phyloP scores from a whole-genome alignment of 2,113 vertebrate genomes.

The Pithys albifrons region DNA sequence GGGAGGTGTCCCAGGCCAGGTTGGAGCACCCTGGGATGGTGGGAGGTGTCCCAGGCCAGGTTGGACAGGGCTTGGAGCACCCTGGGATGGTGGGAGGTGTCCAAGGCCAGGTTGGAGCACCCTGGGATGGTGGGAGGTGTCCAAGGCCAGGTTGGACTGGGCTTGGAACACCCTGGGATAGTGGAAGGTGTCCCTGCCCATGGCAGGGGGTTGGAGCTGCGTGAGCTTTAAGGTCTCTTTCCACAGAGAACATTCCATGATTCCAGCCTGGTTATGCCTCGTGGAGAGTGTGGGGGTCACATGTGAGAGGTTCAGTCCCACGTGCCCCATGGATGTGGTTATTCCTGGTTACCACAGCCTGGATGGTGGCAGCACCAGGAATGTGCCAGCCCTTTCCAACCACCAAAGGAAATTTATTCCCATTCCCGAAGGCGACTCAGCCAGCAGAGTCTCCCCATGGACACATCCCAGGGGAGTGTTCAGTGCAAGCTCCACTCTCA shows the following conservation, averaged over 20 bases:
- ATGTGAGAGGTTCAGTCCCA: fast-evolving
- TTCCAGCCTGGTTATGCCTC: neutral
- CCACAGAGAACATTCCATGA: neutral
- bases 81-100: fast-evolving
- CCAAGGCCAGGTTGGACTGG: no score
- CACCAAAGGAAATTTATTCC: fast-evolving
- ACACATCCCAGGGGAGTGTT: neutral
- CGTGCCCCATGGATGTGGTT: neutral
- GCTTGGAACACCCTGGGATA: no score
- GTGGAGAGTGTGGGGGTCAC: fast-evolving
- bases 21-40: no score
- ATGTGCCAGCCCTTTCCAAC: fast-evolving
- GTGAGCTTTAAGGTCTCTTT: neutral
- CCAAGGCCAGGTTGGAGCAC: no score
- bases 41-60: no score
- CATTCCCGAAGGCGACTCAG: fast-evolving
- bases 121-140: no score
- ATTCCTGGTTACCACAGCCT: fast-evolving
- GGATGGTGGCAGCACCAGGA: neutral
- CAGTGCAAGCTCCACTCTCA: fast-evolving
- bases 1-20: no score
- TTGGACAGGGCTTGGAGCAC: no score
- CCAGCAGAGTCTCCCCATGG: fast-evolving
- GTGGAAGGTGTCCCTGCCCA: neutral
- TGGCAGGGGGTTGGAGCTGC: neutral